A percentile compares a stretch with the other conserved stretches of the same genome.
Conservation (phyloP, 2,797 vertebrate species). For the Tapirus indicus region DNA sequence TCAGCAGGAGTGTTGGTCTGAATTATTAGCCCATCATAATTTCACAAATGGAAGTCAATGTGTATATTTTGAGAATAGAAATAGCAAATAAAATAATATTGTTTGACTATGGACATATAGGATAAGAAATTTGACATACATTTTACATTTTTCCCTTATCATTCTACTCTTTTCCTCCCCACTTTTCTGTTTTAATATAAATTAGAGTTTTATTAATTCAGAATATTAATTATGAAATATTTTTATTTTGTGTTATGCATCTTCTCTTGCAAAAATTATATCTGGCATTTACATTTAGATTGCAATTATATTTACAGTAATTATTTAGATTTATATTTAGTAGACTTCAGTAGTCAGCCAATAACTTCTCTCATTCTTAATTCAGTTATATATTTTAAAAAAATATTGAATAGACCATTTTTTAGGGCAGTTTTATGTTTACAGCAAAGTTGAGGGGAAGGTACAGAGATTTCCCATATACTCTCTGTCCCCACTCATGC, state of each 20-base stretch:
- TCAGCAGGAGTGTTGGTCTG: background rate
- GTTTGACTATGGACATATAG: background rate
- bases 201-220: background rate
- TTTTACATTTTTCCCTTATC: background rate
- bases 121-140: background rate
- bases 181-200: background rate
- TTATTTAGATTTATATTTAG: conserved; percentile 19
- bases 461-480: background rate
- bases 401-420: background rate
- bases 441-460: background rate
- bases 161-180: background rate
- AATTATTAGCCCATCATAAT: background rate
- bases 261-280: conserved; percentile 23
- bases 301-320: background rate
- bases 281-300: conserved; percentile 19
- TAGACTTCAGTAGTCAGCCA: background rate
- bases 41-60: background rate
- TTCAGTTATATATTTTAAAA: background rate
- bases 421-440: background rate
- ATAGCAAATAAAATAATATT: background rate
- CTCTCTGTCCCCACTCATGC: background rate
- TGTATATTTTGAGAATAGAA: background rate
- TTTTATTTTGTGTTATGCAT: background rate
- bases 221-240: conserved; percentile 9
- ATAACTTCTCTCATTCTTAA: background rate